phyloP scores from a whole-genome alignment of 2,888 invertebrate species.

The Hydrotaea diabolus region DNA sequence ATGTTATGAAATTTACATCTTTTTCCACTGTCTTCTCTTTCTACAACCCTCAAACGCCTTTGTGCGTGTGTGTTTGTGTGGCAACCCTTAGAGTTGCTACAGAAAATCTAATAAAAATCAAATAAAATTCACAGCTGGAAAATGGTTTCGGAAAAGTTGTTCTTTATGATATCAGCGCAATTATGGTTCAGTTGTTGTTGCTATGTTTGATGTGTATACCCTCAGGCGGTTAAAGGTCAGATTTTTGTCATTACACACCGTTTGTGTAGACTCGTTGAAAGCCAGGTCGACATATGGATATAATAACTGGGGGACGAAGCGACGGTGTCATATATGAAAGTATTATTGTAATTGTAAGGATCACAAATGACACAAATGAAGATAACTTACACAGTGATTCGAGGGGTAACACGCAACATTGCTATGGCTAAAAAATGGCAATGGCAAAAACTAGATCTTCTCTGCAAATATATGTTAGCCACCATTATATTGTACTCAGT shows the following conservation, averaged over 20 bases:
- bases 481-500: too few species aligned
- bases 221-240: conserved; percentile 56
- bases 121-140: conserved; percentile 71
- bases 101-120: conserved; percentile 68
- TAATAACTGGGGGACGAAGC: conserved; percentile 46
- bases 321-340: conserved; percentile 11
- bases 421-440: too few species aligned
- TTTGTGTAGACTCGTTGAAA: not conserved
- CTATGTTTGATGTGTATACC: conserved; percentile 30
- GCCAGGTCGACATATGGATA: conserved; percentile 49
- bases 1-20: conserved; percentile 36
- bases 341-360: too few species aligned
- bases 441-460: too few species aligned
- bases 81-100: conserved; percentile 40
- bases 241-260: conserved; percentile 30
- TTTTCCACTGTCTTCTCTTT: conserved; percentile 48
- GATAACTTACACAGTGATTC: not conserved
- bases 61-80: too few species aligned
- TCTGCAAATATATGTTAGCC: too few species aligned
- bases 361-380: conserved; percentile 52
- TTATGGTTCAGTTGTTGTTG: conserved; percentile 25
- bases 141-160: conserved; percentile 29
- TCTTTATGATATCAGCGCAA: not conserved
- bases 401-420: too few species aligned
- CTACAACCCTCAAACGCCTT: conserved; percentile 45